phyloP scores from a whole-genome alignment of 2,888 invertebrate species.

The Kryphioiulus occultus region DNA sequence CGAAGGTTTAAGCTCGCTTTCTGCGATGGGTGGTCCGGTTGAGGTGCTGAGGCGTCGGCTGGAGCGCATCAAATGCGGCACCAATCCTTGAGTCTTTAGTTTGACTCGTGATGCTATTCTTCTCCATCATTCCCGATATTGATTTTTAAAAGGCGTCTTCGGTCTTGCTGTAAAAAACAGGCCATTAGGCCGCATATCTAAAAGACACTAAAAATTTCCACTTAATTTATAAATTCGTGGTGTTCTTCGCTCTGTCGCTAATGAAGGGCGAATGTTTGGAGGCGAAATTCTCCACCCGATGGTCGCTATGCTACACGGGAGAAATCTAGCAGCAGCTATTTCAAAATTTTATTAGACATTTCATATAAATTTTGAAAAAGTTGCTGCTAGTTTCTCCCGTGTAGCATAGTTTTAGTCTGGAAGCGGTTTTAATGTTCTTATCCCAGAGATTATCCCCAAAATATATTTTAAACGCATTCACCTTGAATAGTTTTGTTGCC shows the following conservation, averaged over 20 bases:
- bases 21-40: slow-evolving; percentile 24
- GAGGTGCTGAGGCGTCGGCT: slow-evolving; percentile 51
- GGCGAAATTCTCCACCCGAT: background rate
- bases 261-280: background rate
- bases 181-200: background rate
- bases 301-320: background rate
- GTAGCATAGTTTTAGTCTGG: background rate
- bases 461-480: background rate
- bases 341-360: too few relatives aligned
- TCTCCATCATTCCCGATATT: slow-evolving; percentile 3
- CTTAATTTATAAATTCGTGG: background rate
- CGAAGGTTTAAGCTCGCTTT: slow-evolving; percentile 44
- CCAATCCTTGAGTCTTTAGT: background rate
- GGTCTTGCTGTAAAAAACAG: background rate
- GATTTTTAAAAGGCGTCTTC: background rate
- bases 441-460: background rate
- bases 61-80: slow-evolving; percentile 51
- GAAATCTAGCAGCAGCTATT: too few relatives aligned
- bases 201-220: background rate
- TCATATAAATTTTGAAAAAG: background rate
- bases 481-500: background rate
- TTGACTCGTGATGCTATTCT: background rate
- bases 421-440: background rate
- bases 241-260: background rate
- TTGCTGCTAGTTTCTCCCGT: background rate